These are phyloP conservation scores for Pinna nobilis DNA, from an alignment of 1,140 invertebrate genomes.

Conservation along the genomic window DNA sequence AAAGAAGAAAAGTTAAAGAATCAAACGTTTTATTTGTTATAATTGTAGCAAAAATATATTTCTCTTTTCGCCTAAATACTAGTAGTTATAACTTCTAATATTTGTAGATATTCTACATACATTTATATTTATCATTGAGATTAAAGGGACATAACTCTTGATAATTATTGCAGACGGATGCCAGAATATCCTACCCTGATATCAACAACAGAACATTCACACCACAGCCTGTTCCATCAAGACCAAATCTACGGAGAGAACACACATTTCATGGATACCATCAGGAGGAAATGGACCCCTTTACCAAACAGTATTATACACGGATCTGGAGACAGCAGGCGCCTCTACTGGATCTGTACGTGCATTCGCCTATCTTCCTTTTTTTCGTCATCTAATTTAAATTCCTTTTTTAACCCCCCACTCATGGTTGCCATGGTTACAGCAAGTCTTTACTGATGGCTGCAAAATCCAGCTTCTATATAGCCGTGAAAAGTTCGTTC, in stretches of 20 bases:
- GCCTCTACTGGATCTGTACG: constrained; percentile 36
- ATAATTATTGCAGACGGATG: constrained; percentile 27
- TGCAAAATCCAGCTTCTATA: no score
- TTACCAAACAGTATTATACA: constrained; percentile 58
- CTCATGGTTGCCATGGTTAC: no score
- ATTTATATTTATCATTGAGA: not conserved
- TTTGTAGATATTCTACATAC: not conserved
- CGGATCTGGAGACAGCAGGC: constrained; percentile 43
- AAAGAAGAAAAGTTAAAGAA: no score
- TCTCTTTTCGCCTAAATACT: not conserved
- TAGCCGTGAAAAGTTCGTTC: no score
- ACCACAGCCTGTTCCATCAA: constrained; percentile 8
- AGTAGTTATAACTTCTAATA: not conserved
- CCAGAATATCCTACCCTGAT: constrained; percentile 12
- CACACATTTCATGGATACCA: constrained; percentile 27
- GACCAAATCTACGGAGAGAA: constrained; percentile 17
- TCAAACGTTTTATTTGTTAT: no score
- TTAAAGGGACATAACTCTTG: no score
- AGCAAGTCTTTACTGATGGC: no score
- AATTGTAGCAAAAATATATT: not conserved
- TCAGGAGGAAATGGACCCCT: constrained; percentile 48
- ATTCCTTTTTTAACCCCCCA: not conserved
- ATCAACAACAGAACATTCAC: constrained; percentile 18
- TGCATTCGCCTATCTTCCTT: not conserved
- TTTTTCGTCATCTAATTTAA: not conserved